phyloP scores from a whole-genome alignment of 2,888 invertebrate genomes.

The Ecliptopera silaceata region DNA sequence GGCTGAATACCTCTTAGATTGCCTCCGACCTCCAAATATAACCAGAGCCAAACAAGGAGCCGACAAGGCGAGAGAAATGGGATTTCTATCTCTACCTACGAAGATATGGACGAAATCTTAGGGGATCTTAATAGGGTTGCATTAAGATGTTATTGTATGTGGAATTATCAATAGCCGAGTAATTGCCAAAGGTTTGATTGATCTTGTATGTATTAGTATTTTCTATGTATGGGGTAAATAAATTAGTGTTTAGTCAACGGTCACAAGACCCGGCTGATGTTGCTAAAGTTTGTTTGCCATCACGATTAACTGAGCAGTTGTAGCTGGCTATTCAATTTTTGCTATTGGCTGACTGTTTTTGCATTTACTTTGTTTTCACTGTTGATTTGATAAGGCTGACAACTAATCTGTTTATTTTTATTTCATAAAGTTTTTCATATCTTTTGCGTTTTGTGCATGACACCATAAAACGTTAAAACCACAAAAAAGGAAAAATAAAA shows the following conservation, averaged over 20 bases:
- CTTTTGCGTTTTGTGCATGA: background rate
- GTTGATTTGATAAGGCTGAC: background rate
- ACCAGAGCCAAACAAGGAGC: constrained; percentile 65
- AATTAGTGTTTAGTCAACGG: constrained; percentile 22
- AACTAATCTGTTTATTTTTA: no score
- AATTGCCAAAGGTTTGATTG: constrained; percentile 34
- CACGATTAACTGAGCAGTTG: background rate
- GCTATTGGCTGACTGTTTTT: no score
- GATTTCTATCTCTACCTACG: constrained; percentile 24
- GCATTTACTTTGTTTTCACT: background rate
- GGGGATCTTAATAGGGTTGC: constrained; percentile 42
- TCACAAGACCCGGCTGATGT: constrained; percentile 18
- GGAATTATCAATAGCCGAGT: constrained; percentile 37
- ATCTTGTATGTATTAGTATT: no score
- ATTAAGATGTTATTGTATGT: constrained; percentile 39
- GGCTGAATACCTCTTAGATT: constrained; percentile 79
- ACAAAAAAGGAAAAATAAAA: background rate
- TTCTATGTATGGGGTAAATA: constrained; percentile 26
- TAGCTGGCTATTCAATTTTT: background rate
- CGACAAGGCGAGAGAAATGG: constrained; percentile 65
- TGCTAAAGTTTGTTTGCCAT: constrained; percentile 20
- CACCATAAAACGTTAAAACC: background rate
- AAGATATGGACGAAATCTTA: constrained; percentile 29
- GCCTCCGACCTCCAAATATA: constrained; percentile 74
- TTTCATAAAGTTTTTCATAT: no score